Evolutionary conservation across 2,797 vertebrate species (phyloP), one percentile per base, ranked within the genome.

Genomic region (Nyctibius grandis): DNA sequence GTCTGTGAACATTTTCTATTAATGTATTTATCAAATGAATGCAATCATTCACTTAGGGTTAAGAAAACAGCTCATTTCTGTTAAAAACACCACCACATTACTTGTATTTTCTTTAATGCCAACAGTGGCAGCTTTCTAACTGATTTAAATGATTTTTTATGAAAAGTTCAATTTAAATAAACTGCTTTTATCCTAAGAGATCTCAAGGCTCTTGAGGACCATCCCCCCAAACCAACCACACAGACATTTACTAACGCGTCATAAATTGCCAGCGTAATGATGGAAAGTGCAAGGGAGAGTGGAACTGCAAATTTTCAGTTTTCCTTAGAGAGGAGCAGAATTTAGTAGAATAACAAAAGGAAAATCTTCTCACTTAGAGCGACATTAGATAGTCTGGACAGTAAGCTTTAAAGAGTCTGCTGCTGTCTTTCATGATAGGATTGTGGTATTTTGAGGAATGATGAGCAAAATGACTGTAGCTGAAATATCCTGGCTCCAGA

Each of bases 21-120:
- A 85, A 94, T 91, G 45, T 92, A 89, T 91, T 94, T 91, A 92
- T 94, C 67, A 95, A 87, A 93, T 54, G n/a, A 79, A 72, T 59
- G 31, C 40, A 91, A 64, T 57, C 29, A 38, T 88, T 95, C 59
- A 61, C 40, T 92, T 79, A 68, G n/a, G 19, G 18, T 91, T 94
- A 88, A 74, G 73, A 64, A 85, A 93, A 68, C 25, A 47, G 45
- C 20, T 79, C 23, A 8, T 84, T 92, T 94, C 64, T 74, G 15
- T 91, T 94, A 51, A 61, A 89, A 91, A 63, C 40, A 65, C 0
- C 31, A 53, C 40, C 29, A 31, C 15, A 4, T 80, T 48, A 42
- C 59, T 89, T 89, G 6, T 16, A 11, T 86, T 91, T 85, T 85
- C 77, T 69, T 60, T 36, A 34, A 20, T 6, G 3, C 33, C 54